Evolutionary conservation across 2,113 vertebrate species (phyloP).

Genomic region (Clupea harengus): DNA sequence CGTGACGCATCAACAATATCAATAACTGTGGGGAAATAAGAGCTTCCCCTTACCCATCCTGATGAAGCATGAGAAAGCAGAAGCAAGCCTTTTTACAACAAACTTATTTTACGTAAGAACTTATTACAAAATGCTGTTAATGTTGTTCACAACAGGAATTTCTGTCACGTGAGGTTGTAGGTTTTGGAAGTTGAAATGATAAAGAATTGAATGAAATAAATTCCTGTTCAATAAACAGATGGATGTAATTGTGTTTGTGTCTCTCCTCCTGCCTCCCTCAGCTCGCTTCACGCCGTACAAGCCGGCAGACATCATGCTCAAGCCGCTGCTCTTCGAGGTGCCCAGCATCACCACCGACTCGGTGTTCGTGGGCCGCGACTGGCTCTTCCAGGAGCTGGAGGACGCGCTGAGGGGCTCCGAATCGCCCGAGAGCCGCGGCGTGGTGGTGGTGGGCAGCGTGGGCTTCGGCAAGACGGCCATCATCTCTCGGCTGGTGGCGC

Average conservation of each 20-base stretch:
- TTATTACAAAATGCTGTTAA: neutral
- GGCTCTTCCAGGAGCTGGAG: constrained; percentile 90
- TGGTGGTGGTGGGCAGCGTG: constrained; percentile 85
- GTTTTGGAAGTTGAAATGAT: neutral
- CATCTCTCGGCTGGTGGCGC: constrained; percentile 91
- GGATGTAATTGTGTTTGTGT: neutral
- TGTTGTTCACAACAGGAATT: neutral
- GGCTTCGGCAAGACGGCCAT: constrained; percentile 96
- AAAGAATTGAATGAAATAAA: neutral
- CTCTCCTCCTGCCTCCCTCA: constrained; percentile 53
- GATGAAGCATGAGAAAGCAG: neutral
- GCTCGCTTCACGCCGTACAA: constrained; percentile 92
- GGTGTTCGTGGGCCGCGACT: constrained; percentile 93
- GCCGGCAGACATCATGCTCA: constrained; percentile 94
- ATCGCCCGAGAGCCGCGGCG: constrained; percentile 73
- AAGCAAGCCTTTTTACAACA: neutral
- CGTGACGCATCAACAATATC: neutral
- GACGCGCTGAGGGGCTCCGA: constrained; percentile 74
- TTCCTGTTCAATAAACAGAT: neutral
- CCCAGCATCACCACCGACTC: constrained; percentile 98
- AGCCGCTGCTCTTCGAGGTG: constrained; percentile 94
- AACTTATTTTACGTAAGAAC: neutral
- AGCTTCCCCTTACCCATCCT: neutral
- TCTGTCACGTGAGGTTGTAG: neutral
- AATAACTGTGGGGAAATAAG: neutral